Evolutionary conservation across 2,113 vertebrate species (phyloP), one percentile per base, ranked within the genome.

Genomic region (Passer montanus): DNA sequence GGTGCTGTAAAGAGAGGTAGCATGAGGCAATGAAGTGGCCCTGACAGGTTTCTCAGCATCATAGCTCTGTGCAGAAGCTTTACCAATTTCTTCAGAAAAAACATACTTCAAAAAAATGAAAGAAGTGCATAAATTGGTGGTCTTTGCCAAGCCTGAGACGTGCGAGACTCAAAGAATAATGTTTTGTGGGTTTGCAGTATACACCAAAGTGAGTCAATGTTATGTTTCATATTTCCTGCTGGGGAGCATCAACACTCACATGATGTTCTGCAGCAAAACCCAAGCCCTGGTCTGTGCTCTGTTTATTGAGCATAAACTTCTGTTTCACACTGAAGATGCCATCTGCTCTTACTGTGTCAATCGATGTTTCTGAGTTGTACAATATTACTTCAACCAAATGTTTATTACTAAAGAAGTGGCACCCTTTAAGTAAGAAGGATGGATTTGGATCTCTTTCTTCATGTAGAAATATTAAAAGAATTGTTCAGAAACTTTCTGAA

Each of bases 121-220:
- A 33, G 23, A 35, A 19, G 9, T 11, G 10, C 49, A 56, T 18
- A 30, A 83, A 73, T 15, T 24, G 11, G n/a, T 58, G 44, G 22
- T n/a, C 50, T 83, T 84, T 49, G 82, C 68, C 59, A 93, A 78
- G 76, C 22, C 85, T 59, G 33, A 83, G 43, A 67, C 15, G 14
- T 74, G 33, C 55, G 47, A 69, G 55, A 73, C 60, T 80, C 41
- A 55, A 77, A 88, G 50, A 87, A 77, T 70, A 47, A 69, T 44
- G 47, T 78, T 93, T 81, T 86, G 88, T 88, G 92, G 87, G 52
- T 95, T 95, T 92, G 76, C 90, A 93, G 73, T 75, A 86, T 68
- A 89, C 76, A 88, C 50, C 11, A 22, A 93, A 84, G 72, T 82
- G 83, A 96, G 85, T 91, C 87, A 86, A 19, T 64, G 68, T 30